Percentiles rank a stretch among this genome's conserved stretches.
Evolutionary conservation across 2,888 invertebrate genomes (phyloP).

Genomic region (Poecilus cupreus): DNA sequence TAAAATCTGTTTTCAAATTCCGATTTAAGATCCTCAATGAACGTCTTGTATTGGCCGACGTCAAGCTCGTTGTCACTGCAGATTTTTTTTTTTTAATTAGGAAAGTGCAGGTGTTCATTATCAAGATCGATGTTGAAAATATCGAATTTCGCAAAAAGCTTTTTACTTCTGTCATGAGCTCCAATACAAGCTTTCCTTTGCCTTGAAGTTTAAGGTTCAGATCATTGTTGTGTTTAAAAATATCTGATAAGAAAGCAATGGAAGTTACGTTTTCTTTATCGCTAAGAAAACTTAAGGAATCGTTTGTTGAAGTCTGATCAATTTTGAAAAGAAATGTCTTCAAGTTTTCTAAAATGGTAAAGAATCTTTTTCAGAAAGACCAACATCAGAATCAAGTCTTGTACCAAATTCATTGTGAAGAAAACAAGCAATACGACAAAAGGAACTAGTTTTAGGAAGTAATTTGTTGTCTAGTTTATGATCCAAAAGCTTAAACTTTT

Average conservation of each 20-base stretch:
- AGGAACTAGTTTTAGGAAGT: conserved; percentile 39
- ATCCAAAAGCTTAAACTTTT: conserved; percentile 60
- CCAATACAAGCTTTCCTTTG: conserved; percentile 60
- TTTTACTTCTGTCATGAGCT: conserved; percentile 57
- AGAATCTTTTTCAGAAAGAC: too few species aligned
- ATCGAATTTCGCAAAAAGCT: conserved; percentile 53
- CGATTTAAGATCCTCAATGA: too few species aligned
- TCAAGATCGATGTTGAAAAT: conserved; percentile 2
- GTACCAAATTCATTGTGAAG: conserved; percentile 61
- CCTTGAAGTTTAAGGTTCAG: conserved; percentile 61
- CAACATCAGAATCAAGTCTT: too few species aligned
- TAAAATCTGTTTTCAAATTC: too few species aligned
- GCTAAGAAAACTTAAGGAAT: background rate
- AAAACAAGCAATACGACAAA: conserved; percentile 61
- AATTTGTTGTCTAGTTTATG: conserved; percentile 55
- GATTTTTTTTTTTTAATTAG: too few species aligned
- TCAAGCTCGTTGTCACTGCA: conserved; percentile 60
- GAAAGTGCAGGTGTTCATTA: too few species aligned
- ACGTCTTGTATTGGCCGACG: conserved; percentile 61
- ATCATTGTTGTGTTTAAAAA: conserved; percentile 60
- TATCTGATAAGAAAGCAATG: background rate
- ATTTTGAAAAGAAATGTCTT: background rate
- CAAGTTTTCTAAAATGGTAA: background rate
- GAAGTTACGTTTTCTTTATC: background rate
- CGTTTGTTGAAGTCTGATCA: background rate